Conservation (phyloP, 2,113 vertebrate species). For the Pagrus major region DNA sequence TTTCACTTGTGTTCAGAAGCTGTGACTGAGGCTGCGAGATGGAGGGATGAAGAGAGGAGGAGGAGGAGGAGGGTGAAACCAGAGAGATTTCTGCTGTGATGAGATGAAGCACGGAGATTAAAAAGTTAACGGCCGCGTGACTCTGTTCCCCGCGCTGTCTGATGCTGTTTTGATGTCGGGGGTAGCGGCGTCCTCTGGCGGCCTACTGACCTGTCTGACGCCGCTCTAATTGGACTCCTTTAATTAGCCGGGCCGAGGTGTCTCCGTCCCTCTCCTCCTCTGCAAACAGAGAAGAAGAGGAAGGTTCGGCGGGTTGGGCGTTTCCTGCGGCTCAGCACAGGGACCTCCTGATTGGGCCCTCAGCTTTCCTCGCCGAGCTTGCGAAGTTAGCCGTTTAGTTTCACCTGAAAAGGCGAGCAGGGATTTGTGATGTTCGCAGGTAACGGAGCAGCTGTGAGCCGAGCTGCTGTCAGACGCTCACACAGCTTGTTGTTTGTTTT, state of each 20-base stretch:
- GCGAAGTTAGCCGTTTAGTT: slow-evolving; percentile 30
- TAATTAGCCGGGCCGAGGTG: slow-evolving; percentile 61
- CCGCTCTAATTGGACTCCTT: slow-evolving; percentile 72
- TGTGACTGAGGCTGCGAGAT: neutral
- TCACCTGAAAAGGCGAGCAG: slow-evolving; percentile 25
- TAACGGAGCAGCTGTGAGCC: slow-evolving; percentile 32
- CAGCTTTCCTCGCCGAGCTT: slow-evolving; percentile 45
- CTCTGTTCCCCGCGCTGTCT: slow-evolving; percentile 17
- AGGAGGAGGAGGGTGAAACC: neutral
- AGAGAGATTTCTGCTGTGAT: neutral
- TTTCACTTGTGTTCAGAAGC: neutral
- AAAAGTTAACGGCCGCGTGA: neutral
- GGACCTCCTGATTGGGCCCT: slow-evolving; percentile 72
- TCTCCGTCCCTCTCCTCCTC: slow-evolving; percentile 18
- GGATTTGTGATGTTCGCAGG: slow-evolving; percentile 35
- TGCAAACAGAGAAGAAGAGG: neutral
- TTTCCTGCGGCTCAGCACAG: slow-evolving; percentile 29
- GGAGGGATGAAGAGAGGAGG: neutral
- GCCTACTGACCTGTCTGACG: slow-evolving; percentile 46
- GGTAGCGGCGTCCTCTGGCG: slow-evolving; percentile 26
- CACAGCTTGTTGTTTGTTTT: slow-evolving; percentile 50
- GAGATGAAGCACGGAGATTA: neutral
- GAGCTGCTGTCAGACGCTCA: slow-evolving; percentile 39
- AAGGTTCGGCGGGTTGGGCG: slow-evolving; percentile 34
- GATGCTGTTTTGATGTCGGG: slow-evolving; percentile 16